Base-by-base conservation (phyloP, 2,888 invertebrate genomes). In the Pristionchus exspectatus region DNA sequence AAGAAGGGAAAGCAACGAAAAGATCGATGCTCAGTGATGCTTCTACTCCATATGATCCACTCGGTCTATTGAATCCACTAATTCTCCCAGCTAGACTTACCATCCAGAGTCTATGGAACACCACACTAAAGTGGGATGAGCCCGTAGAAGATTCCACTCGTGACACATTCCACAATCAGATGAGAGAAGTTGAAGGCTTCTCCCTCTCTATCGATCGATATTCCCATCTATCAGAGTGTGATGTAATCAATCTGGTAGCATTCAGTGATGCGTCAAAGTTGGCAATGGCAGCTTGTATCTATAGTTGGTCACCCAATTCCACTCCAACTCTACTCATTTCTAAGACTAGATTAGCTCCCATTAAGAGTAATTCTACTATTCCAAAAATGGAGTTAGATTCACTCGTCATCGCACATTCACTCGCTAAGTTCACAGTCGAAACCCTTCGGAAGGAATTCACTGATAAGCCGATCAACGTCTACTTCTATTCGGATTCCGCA, bases 351-450 rank as follows among this genome's bases (percentile, higher is more conserved):
- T 44, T 81, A 10, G 81, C 81, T 81, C 81, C 81, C 21, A 50
- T 24, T 5, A 81, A 81, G 81, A 16, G 24, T 18, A 50, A 18
- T 21, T 50, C 44, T 24, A 81, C 81, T 1, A 81, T 81, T 44
- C 81, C 81, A 21, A 81, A 81, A n/a, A 44, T 81, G 44, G 81
- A 81, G n/a, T 50, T 81, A 21, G 81, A 81, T 7, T 81, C 81
- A 4, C 30, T 81, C n/a, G 81, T 81, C n/a, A 81, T 81, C 14
- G 14, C 44, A 21, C 81, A 81, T 16, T 7, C n/a, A n/a, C n/a
- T n/a, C n/a, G n/a, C n/a, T n/a, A n/a, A n/a, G n/a, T n/a, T n/a
- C 81, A 50, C 50, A 16, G 81, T 81, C 14, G 81, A 81, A 21
- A 0, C 81, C 3, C 44, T 81, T 44, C 81, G 81, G 12, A 81